Base-by-base conservation (phyloP, 1,140 invertebrate genomes). In the Trichoplusia ni region DNA sequence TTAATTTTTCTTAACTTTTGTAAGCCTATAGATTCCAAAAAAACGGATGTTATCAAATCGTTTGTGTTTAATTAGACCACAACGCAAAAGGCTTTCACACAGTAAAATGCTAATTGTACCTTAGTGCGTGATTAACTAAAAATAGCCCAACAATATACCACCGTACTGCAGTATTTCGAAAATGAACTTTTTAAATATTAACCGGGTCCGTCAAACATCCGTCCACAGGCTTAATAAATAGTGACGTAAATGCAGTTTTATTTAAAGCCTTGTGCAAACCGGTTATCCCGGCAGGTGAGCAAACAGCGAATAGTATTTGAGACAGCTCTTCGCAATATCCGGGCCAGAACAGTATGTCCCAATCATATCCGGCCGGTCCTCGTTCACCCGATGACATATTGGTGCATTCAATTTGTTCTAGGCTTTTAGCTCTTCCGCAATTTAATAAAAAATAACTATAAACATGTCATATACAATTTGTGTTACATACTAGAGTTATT, bases 241-340 rank as follows among this genome's bases (percentile, higher is more conserved):
- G 16, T 35, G 29, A 51, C 16, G 29, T 51, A 51, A 63, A 51
- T 51, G 14, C 25, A 53, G 18, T 54, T 54, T 54, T 44, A 64
- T 38, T 47, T 47, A 47, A 62, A 58, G 8, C 35, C n/a, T 11
- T 21, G 27, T 51, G 51, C 31, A 40, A 59, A 21, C 33, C 35
- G 37, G 49, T 38, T 37, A 54, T 64, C 31, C 38, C 14, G 47
- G 21, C 71, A 75, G 75, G 72, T 76, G 64, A 59, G 51, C 44
- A 71, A 68, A 56, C 53, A 58, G 38, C 44, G 64, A 67, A 68
- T 44, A 60, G 47, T 64, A 60, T 74, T 70, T 70, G 68, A 71
- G 51, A 47, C 49, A 59, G 66, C 40, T 56, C 54, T 58, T 46
- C 69, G 77, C 71, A 83, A 83, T 83, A 78, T 83, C 81, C 81